A percentile compares a stretch with the other conserved stretches of the same genome.
These are phyloP conservation scores for Okamejei kenojei DNA, from an alignment of 2,797 vertebrate genomes.

Conservation along the genomic window DNA sequence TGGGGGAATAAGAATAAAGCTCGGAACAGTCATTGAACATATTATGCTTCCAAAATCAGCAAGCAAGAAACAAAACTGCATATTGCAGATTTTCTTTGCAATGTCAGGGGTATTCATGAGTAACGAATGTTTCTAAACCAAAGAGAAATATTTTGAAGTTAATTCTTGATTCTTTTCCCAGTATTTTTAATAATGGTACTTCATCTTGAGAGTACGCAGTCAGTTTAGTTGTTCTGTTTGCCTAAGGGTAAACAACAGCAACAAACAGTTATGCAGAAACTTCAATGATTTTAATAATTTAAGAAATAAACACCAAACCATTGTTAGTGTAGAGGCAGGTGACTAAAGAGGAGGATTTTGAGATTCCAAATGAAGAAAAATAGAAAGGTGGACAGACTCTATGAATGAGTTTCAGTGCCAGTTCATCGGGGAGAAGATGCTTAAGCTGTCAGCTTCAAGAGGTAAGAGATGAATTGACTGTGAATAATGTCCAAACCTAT, in stretches of 20 bases:
- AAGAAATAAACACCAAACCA: not conserved
- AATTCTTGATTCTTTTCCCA: not conserved
- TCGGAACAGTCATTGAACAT: too few species aligned
- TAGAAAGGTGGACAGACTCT: not conserved
- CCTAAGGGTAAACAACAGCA: not conserved
- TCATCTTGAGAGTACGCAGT: not conserved
- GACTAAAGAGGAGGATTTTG: not conserved
- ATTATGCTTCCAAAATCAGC: too few species aligned
- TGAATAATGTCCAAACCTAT: not conserved
- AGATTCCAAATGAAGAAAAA: not conserved
- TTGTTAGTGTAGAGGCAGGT: not conserved
- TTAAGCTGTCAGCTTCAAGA: not conserved
- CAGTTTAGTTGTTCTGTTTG: not conserved
- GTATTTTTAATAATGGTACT: not conserved
- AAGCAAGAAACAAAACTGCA: too few species aligned
- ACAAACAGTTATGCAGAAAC: not conserved
- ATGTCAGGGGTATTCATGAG: not conserved
- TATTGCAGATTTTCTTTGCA: not conserved
- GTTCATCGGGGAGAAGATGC: not conserved
- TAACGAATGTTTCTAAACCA: not conserved
- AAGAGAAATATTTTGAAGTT: not conserved
- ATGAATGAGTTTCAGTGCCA: not conserved
- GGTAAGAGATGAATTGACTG: not conserved
- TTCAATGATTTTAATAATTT: not conserved
- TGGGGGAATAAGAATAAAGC: too few species aligned